Base-by-base conservation (phyloP, 2,888 invertebrate species). In the Latrodectus elegans region DNA sequence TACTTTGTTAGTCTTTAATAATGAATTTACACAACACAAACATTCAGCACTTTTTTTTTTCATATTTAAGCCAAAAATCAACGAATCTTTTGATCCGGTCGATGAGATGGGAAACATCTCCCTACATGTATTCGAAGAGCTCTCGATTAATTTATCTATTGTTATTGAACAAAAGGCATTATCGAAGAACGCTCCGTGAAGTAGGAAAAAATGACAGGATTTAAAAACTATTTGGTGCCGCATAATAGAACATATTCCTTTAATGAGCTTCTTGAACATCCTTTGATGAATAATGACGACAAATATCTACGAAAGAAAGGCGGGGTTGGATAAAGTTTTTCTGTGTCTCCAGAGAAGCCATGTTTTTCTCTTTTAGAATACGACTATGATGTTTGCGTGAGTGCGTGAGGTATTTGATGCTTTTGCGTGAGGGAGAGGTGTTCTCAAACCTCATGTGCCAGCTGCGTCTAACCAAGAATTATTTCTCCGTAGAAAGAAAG, bases 401-500 rank as follows among this genome's bases (percentile, higher is more conserved):
- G 17, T 72, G 17, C 80, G 72, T 71, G 80, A 80, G 64, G 64
- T 72, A 80, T 80, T 80, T 80, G 80, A 71, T 80, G 64, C 72
- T 80, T 80, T 64, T 72, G 72, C 80, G 64, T 80, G 80, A 82
- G 70, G n/a, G 22, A 51, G 51, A 77, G 53, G 77, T 70, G 49
- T 68, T 78, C 64, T 65, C 71, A 76, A 72, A 80, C 71, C 73
- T 67, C 72, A 72, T 71, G 67, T 73, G 68, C 81, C 86, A 87
- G 86, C 86, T 82, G 86, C 77, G 80, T 51, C 86, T 72, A 81
- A 65, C 55, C 77, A 87, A 81, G 81, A 87, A 87, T 87, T 81
- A 87, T 87, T 87, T 77, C 65, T 14, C 17, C 38, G 26, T 75
- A 26, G 72, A 77, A 49, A 77, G 78, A 74, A 84, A 72, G 9